These are phyloP conservation scores for Venusia cambrica DNA, from an alignment of 2,888 invertebrate species.

Conservation along the genomic window DNA sequence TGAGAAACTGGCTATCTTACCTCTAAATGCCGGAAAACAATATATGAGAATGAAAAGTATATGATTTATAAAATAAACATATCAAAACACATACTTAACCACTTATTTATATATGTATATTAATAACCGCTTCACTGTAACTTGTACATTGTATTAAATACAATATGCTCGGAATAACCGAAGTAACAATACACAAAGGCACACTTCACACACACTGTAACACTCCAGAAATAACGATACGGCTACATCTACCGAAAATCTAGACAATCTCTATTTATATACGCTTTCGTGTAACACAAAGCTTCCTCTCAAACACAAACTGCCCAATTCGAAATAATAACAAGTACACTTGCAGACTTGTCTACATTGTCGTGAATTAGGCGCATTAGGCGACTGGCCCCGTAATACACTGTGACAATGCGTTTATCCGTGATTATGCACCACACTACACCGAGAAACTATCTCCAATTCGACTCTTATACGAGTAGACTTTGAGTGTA, in stretches of 20 bases:
- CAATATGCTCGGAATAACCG: no score
- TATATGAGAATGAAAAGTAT: no score
- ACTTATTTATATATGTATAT: no score
- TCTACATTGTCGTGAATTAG: constrained; percentile 76
- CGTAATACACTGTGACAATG: constrained; percentile 74
- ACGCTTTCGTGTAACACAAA: constrained; percentile 10
- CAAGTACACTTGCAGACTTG: constrained; percentile 51
- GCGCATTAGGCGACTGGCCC: constrained; percentile 67
- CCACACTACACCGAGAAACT: constrained; percentile 32
- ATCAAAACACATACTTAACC: no score
- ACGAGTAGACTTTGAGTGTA: constrained; percentile 22
- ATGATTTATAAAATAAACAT: no score
- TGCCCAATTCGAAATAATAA: constrained; percentile 52
- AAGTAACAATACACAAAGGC: no score
- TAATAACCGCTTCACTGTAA: no score
- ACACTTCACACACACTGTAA: constrained; percentile 2
- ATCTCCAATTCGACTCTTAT: constrained; percentile 31
- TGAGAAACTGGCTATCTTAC: no score
- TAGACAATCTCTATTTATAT: background rate
- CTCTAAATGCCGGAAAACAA: no score
- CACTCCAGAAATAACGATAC: constrained; percentile 1
- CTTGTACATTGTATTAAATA: no score
- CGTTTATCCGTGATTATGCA: constrained; percentile 68
- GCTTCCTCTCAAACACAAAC: constrained; percentile 31
- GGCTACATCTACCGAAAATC: background rate